These are phyloP conservation scores for Aphis gossypii DNA, from an alignment of 1,140 invertebrate species.

Conservation along the genomic window DNA sequence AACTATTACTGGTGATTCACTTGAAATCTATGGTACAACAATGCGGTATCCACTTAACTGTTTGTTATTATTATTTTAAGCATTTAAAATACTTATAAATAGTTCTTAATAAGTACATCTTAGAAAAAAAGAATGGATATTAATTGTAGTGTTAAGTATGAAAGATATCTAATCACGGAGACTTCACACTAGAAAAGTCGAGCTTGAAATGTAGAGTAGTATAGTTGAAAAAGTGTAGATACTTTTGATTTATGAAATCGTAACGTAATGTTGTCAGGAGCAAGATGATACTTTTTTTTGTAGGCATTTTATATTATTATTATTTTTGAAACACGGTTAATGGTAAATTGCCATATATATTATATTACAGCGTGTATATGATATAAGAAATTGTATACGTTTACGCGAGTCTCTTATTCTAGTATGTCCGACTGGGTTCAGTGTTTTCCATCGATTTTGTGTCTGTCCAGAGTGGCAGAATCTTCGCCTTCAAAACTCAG, in stretches of 20 bases:
- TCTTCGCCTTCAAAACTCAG: neutral
- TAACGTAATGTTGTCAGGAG: neutral
- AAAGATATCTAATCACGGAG: too few species aligned
- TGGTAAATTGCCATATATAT: neutral
- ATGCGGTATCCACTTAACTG: too few species aligned
- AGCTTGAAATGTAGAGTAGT: neutral
- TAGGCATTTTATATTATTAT: neutral
- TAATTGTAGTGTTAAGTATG: too few species aligned
- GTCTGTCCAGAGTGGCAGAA: neutral
- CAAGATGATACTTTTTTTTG: neutral
- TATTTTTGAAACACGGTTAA: neutral
- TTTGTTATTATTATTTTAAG: too few species aligned
- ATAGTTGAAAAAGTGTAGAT: neutral
- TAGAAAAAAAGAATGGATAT: too few species aligned
- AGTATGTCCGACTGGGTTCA: neutral
- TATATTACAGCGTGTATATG: neutral
- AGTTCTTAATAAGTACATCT: too few species aligned
- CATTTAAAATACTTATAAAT: too few species aligned
- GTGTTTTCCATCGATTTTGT: neutral
- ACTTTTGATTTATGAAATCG: neutral
- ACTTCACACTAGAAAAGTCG: neutral
- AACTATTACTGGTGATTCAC: too few species aligned
- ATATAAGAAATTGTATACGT: neutral
- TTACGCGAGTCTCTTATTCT: neutral
- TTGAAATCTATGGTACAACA: too few species aligned